Evolutionary conservation across 2,888 invertebrate species (phyloP).

Genomic region (Nematopogon swammerdamellus): DNA sequence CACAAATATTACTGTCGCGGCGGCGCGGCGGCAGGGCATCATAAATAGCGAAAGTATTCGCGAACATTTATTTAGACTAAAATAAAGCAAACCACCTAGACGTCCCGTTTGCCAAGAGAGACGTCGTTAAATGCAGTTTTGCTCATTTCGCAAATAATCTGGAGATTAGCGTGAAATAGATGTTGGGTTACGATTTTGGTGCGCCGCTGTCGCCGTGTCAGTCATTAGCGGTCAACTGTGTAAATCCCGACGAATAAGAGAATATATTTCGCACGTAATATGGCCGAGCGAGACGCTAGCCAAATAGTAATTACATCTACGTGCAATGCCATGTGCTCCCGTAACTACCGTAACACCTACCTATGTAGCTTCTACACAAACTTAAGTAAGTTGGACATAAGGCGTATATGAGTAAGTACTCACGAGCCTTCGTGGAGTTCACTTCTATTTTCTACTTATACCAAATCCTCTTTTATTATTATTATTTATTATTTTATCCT

Average conservation of each 20-base stretch:
- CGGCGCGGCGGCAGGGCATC: slow-evolving; percentile 19
- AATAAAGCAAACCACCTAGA: slow-evolving; percentile 18
- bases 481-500: no score
- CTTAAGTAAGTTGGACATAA: no score
- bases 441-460: no score
- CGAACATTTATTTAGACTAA: slow-evolving; percentile 27
- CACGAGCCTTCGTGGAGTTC: no score
- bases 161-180: slow-evolving; percentile 34
- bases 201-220: background rate
- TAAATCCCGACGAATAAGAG: slow-evolving; percentile 20
- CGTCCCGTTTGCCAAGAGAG: slow-evolving; percentile 3
- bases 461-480: no score
- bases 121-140: slow-evolving; percentile 36
- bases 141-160: slow-evolving; percentile 34
- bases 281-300: slow-evolving; percentile 16
- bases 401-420: no score
- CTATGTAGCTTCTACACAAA: no score
- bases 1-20: slow-evolving; percentile 38
- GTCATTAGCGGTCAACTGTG: background rate
- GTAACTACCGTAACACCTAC: no score
- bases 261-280: slow-evolving; percentile 22
- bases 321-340: no score
- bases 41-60: slow-evolving; percentile 30
- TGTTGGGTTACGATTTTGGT: slow-evolving; percentile 15
- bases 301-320: slow-evolving; percentile 22